Base-by-base conservation (phyloP, 2,888 invertebrate species). In the Ophion ventricosus region DNA sequence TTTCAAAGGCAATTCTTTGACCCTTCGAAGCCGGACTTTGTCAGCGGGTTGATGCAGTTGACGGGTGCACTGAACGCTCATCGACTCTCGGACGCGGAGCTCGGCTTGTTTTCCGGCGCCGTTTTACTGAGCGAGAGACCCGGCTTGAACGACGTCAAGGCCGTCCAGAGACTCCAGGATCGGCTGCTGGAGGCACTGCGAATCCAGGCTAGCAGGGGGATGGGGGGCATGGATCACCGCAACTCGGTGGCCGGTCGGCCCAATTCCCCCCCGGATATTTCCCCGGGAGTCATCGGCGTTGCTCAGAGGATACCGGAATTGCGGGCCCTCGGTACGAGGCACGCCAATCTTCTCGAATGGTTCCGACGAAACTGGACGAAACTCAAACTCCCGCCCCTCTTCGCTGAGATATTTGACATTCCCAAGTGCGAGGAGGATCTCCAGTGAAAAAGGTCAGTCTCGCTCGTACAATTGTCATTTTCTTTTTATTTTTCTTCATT, bases 341-440 rank as follows among this genome's bases (percentile, higher is more conserved):
- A 99, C 94, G 95, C 96, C 88, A 96, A 96, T 87, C 96, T 97
- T 90, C 95, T 99, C 90, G 96, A 96, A 92, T 99, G 98, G 98
- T 98, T 98, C 94, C 96, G 98, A 88, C 95, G 96, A 90, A 96
- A 97, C 94, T 98, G 98, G 98, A 95, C 96, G 82, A 96, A 96
- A 90, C 95, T 97, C 82, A 95, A 97, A 85, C 95, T 99, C 90
- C 99, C 99, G 67, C 98, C 98, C 2, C 95, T 99, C 78, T 99
- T 98, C 94, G 97, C 98, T 54, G 99, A 99, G 94, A 98, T 99
- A 90, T 99, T 98, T 94, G 99, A 99, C 95, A 98, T 99, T 94
- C 98, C 98, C 88, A 97, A 97, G 93, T 95, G 95, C 90, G 97
- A 96, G 92, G 97, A 96, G 91, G 96, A 96, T 92, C 92, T 94